These are phyloP conservation scores for Paratilapia polleni DNA, from an alignment of 2,113 vertebrate species.

Conservation along the genomic window DNA sequence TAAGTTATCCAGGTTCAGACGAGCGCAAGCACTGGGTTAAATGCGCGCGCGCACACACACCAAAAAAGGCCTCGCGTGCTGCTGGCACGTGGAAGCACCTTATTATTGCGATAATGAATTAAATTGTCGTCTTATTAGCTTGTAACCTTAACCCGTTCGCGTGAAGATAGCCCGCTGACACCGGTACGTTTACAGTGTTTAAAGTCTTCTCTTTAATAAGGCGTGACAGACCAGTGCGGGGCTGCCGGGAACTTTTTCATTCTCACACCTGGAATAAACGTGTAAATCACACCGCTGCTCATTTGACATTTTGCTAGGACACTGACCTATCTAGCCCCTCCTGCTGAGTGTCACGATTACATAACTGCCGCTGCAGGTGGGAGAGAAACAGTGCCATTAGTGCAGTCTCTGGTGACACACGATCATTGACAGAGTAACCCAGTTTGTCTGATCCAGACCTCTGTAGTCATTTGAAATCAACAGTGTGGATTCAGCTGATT, in stretches of 20 bases:
- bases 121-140: neutral
- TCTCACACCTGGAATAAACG: neutral
- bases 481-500: neutral
- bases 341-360: neutral
- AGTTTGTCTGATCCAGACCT: neutral
- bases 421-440: neutral
- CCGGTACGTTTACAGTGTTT: neutral
- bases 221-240: neutral
- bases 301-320: neutral
- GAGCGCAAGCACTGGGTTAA: neutral
- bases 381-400: neutral
- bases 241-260: slow-evolving; percentile 19
- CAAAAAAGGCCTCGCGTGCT: slow-evolving; percentile 30
- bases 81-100: neutral
- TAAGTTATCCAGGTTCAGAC: slow-evolving; percentile 20
- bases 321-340: neutral
- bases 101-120: neutral
- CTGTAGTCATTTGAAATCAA: neutral
- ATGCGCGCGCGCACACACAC: too few relatives aligned
- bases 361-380: slow-evolving; percentile 11
- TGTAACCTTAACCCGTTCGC: neutral
- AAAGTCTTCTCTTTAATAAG: neutral
- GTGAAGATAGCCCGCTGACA: neutral
- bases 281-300: neutral
- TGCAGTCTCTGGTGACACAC: neutral